Evolutionary conservation across 2,888 invertebrate genomes (phyloP).

Genomic region (Cheilosia impressa): DNA sequence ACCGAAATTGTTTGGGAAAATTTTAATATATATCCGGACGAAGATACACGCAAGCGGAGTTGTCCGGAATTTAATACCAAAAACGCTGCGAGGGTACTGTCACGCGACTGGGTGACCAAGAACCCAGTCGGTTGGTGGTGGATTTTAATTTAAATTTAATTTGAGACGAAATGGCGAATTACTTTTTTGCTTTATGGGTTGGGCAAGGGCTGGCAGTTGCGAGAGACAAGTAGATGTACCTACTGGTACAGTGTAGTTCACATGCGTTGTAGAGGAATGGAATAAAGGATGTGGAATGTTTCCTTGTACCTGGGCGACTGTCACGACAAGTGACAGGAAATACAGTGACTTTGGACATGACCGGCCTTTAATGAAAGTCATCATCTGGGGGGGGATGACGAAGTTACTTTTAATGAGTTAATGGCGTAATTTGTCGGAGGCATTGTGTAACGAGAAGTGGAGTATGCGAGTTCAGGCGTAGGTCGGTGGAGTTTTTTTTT

Average conservation of each 20-base stretch:
- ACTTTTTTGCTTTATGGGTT: conserved; percentile 41
- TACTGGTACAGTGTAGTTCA: neutral
- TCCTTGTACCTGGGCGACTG: conserved; percentile 18
- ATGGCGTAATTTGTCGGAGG: conserved; percentile 14
- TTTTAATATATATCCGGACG: conserved; percentile 45
- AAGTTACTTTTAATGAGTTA: conserved; percentile 45
- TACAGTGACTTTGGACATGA: conserved; percentile 50
- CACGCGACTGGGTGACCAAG: conserved; percentile 24
- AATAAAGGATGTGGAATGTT: conserved; percentile 12
- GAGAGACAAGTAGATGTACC: neutral
- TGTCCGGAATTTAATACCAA: conserved; percentile 51
- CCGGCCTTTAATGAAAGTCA: conserved; percentile 62
- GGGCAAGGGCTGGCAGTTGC: neutral
- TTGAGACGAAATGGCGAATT: conserved; percentile 63
- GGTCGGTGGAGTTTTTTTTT: neutral
- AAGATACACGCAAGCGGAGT: conserved; percentile 6
- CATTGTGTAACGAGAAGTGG: neutral
- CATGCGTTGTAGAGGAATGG: conserved; percentile 14
- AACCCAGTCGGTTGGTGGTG: conserved; percentile 24
- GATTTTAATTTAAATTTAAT: conserved; percentile 73
- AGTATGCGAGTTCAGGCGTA: neutral
- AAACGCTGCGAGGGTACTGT: conserved; percentile 30
- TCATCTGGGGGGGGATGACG: conserved; percentile 6
- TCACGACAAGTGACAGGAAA: conserved; percentile 29
- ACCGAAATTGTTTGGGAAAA: conserved; percentile 52